Percentiles rank a stretch among this genome's conserved stretches.
phyloP scores from a whole-genome alignment of 2,888 invertebrate species.

The Parthenolecanium corni region DNA sequence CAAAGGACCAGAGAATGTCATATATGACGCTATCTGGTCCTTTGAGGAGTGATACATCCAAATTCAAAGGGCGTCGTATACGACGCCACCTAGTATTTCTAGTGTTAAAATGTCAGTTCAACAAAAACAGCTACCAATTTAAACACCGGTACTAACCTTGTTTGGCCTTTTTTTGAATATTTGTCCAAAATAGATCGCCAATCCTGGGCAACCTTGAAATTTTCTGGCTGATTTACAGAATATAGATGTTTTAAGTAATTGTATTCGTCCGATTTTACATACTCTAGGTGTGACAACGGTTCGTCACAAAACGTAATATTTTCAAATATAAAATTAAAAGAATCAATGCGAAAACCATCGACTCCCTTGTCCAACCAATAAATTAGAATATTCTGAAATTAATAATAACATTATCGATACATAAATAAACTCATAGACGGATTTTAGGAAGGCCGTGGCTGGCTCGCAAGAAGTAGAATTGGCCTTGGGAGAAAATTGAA shows the following conservation, averaged over 20 bases:
- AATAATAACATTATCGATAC: neutral
- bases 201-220: slow-evolving; percentile 46
- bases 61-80: too few species aligned
- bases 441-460: too few species aligned
- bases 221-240: slow-evolving; percentile 50
- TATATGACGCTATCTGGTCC: too few species aligned
- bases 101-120: too few species aligned
- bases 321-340: slow-evolving; percentile 35
- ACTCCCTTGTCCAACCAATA: slow-evolving; percentile 66
- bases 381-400: slow-evolving; percentile 45
- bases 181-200: slow-evolving; percentile 46
- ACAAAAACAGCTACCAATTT: too few species aligned
- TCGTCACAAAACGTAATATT: slow-evolving; percentile 44
- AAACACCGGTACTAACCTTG: slow-evolving; percentile 41
- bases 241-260: slow-evolving; percentile 51
- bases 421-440: too few species aligned
- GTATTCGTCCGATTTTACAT: slow-evolving; percentile 42
- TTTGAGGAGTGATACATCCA: too few species aligned
- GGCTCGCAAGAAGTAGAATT: too few species aligned
- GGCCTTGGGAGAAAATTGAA: too few species aligned
- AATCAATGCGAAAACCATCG: slow-evolving; percentile 61
- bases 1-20: too few species aligned
- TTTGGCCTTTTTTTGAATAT: slow-evolving; percentile 33
- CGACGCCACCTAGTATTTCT: too few species aligned
- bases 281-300: slow-evolving; percentile 39